Conservation (phyloP, 2,113 vertebrate genomes). For the Ahaetulla prasina region DNA sequence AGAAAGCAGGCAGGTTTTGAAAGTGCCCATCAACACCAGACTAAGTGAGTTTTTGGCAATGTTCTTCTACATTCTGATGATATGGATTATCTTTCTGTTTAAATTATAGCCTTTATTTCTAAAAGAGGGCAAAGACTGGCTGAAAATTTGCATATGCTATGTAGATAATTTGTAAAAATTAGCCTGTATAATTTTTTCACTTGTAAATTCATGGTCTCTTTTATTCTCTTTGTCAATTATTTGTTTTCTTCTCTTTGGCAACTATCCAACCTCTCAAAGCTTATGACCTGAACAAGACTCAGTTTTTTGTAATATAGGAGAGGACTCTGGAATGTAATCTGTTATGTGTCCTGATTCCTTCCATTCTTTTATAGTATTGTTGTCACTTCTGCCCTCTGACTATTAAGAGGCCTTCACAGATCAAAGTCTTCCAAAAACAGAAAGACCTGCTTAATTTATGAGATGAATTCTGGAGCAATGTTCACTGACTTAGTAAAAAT, state of each 20-base stretch:
- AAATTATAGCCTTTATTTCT: not conserved
- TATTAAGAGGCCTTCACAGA: not conserved
- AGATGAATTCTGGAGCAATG: conserved; percentile 62
- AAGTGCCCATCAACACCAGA: not conserved
- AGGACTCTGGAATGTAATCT: not conserved
- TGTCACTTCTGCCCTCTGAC: not conserved
- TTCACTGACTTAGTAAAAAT: conserved; percentile 69
- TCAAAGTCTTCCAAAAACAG: not conserved
- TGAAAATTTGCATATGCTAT: not conserved
- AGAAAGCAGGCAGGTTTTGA: not conserved
- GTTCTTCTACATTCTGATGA: not conserved
- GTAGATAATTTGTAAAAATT: not conserved
- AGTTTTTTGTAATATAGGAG: not conserved
- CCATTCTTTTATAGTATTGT: not conserved
- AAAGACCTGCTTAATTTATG: conserved; percentile 58
- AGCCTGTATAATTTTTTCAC: not conserved
- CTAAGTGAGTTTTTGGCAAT: not conserved
- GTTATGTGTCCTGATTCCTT: not conserved
- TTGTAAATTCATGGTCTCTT: not conserved
- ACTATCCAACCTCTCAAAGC: not conserved
- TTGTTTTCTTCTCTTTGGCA: not conserved
- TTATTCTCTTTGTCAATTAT: not conserved
- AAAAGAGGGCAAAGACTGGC: not conserved
- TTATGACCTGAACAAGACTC: not conserved
- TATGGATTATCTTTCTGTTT: not conserved